Evolutionary conservation across 2,888 invertebrate species (phyloP).

Genomic region (Hypercompe scribonia): DNA sequence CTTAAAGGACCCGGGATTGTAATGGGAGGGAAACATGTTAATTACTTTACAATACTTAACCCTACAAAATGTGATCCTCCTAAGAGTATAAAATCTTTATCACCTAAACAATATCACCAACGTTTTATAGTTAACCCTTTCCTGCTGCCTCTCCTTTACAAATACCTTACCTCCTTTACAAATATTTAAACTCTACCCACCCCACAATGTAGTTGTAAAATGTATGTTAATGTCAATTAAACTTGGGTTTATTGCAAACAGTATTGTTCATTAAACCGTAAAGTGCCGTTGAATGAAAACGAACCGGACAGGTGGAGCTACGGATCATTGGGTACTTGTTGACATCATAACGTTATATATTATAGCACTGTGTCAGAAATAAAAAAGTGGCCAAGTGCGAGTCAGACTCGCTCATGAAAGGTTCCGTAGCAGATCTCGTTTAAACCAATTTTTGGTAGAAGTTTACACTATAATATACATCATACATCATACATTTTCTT

Average conservation of each 20-base stretch:
- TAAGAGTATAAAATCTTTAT: not conserved
- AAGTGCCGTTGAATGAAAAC: constrained; percentile 9
- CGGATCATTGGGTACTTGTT: not conserved
- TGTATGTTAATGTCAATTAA: constrained; percentile 4
- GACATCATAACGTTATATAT: not conserved
- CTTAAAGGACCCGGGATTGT: too few relatives aligned
- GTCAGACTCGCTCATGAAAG: too few relatives aligned
- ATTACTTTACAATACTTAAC: too few relatives aligned
- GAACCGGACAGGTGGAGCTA: not conserved
- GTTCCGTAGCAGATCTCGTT: too few relatives aligned
- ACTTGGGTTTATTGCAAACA: constrained; percentile 9
- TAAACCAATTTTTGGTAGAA: too few relatives aligned
- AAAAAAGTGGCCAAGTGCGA: too few relatives aligned
- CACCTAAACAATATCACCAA: not conserved
- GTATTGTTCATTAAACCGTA: constrained; percentile 14
- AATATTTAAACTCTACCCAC: constrained; percentile 4
- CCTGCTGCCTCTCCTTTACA: not conserved
- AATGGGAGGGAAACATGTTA: too few relatives aligned
- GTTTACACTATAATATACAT: too few relatives aligned
- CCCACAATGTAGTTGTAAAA: not conserved
- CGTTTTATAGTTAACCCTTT: not conserved
- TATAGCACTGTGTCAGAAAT: not conserved
- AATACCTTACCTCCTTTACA: too few relatives aligned
- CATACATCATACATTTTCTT: too few relatives aligned
- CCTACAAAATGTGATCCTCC: not conserved